Evolutionary conservation across 2,888 invertebrate genomes (phyloP), one percentile per base, ranked within the genome.

Genomic region (Caenorhabditis sp.): DNA sequence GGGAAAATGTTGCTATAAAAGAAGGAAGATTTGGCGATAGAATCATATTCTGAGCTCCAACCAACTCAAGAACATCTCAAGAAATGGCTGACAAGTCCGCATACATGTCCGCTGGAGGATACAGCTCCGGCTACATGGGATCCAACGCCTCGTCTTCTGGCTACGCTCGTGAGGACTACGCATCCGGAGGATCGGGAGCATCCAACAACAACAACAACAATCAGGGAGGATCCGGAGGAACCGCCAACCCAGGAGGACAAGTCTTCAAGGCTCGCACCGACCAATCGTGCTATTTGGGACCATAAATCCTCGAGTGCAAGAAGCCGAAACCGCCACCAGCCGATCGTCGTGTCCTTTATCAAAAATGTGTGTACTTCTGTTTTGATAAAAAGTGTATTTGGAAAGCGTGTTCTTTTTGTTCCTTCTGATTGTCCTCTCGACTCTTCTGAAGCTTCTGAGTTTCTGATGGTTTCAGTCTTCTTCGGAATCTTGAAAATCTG

Each of bases 241-340:
- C 22, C 22, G 38, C 68, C 41, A 74, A 69, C 54, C 66, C 64
- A 35, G 76, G 82, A 76, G 82, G 44, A 31, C 82, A 82, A 54
- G 77, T 82, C 12, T 77, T 82, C 82, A 82, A 82, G 77, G 82
- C 82, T 7, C 82, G 82, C 44, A 82, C 82, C 44, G 82, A 82
- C 35, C 82, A 77, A 68, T 82, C 82, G 49, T 70, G 72, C 69
- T 68, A 68, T 26, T 68, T 68, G 68, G 68, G 68, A 10, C 68
- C 68, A 68, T 68, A 68, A 31, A 68, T 14, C 24, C 51, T 66
- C 24, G 12, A 51, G 4, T 51, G 5, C 16, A 63, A 63, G 68
- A 38, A 54, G 49, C 26, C 54, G 51, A 49, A 66, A 68, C 68
- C 54, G 68, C 68, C 68, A 68, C 22, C 49, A 54, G 54, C 68